Conservation (phyloP, 1,140 invertebrate genomes). For the Phymastichus coffea region DNA sequence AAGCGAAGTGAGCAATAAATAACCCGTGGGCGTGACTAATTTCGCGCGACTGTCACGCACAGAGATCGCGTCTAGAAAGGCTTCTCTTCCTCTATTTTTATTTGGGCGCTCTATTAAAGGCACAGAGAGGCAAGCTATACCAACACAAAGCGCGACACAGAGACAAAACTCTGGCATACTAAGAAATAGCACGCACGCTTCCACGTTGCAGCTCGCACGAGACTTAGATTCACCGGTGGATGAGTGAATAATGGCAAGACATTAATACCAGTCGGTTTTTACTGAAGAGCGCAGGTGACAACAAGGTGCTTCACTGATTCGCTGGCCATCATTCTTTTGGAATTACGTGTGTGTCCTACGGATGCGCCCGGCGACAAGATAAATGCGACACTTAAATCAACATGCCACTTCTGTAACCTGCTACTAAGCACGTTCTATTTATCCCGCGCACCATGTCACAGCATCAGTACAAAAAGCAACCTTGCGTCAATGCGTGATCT, state of each 20-base stretch:
- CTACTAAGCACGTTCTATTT: background rate
- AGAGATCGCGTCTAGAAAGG: background rate
- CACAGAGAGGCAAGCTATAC: background rate
- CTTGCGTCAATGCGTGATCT: background rate
- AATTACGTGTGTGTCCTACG: slow-evolving; percentile 10
- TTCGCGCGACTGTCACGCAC: slow-evolving; percentile 5
- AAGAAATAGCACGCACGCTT: too few relatives aligned
- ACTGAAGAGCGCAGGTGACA: slow-evolving; percentile 35
- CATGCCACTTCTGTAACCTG: slow-evolving; percentile 12
- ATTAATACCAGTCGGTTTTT: slow-evolving; percentile 23
- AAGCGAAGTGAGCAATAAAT: slow-evolving; percentile 26
- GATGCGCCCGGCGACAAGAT: slow-evolving; percentile 6
- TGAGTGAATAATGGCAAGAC: slow-evolving; percentile 24
- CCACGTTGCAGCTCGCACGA: background rate
- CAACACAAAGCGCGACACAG: background rate
- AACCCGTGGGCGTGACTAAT: slow-evolving; percentile 28
- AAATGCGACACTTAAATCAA: slow-evolving; percentile 19
- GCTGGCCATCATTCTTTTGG: slow-evolving; percentile 49
- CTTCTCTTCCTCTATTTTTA: slow-evolving; percentile 20
- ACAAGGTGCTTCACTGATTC: slow-evolving; percentile 48
- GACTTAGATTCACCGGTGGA: background rate
- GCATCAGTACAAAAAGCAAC: background rate
- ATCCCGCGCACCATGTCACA: too few relatives aligned
- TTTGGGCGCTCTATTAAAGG: slow-evolving; percentile 7
- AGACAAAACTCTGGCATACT: background rate